Conservation (phyloP, 2,113 vertebrate species). For the Cardinalis cardinalis region DNA sequence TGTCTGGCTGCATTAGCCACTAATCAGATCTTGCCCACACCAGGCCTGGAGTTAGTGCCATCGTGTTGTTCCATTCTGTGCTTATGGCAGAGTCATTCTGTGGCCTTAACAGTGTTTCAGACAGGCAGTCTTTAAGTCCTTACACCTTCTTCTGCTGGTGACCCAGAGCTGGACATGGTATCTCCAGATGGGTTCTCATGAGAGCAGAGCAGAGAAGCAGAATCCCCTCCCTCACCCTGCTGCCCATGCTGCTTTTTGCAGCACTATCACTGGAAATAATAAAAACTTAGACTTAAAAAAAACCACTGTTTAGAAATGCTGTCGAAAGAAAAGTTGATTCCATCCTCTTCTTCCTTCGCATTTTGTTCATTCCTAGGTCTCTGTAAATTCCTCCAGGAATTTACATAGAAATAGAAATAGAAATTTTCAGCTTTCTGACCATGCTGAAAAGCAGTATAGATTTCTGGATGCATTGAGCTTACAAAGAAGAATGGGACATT, state of each 20-base stretch:
- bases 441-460: neutral
- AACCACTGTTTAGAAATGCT: neutral
- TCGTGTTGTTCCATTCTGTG: fast-evolving
- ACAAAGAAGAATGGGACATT: neutral
- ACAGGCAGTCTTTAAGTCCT: neutral
- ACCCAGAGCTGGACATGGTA: neutral
- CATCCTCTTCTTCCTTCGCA: neutral
- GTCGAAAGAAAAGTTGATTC: neutral
- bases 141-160: neutral
- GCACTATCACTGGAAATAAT: neutral
- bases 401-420: no score
- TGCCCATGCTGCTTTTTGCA: neutral
- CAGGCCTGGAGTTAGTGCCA: neutral
- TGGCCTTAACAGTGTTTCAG: neutral
- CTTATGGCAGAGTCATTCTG: neutral
- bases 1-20: neutral
- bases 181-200: neutral
- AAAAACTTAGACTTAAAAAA: neutral
- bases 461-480: neutral
- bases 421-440: neutral
- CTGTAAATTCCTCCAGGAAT: neutral
- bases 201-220: neutral
- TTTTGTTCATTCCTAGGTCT: neutral
- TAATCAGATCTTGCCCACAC: neutral
- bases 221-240: neutral